Percentiles rank a stretch among this genome's conserved stretches.
phyloP scores from a whole-genome alignment of 37 sponge, comb jelly and placozoan genomes.

The Cladorhizidae sp. region DNA sequence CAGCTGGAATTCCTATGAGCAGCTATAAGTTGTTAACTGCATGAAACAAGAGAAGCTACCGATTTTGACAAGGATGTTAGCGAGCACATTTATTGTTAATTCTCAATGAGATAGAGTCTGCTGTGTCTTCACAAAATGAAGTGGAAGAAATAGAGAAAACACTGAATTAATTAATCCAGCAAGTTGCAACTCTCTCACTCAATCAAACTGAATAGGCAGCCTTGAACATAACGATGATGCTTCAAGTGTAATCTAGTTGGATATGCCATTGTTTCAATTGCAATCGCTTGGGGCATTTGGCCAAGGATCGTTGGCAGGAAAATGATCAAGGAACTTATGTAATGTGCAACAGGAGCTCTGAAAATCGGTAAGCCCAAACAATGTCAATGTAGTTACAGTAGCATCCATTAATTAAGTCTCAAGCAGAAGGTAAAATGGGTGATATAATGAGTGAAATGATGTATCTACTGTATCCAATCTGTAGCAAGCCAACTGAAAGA shows the following conservation, averaged over 20 bases:
- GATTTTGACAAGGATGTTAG: not conserved
- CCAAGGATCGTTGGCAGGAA: not conserved
- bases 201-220: not conserved
- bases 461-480: not conserved
- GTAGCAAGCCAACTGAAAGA: not conserved
- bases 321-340: not conserved
- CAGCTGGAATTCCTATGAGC: not conserved
- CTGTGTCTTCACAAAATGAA: not conserved
- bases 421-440: not conserved
- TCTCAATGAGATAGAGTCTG: not conserved
- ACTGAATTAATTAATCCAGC: not conserved
- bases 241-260: not conserved
- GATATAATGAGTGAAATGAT: not conserved
- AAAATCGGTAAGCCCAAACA: too few relatives aligned
- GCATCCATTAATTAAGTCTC: not conserved
- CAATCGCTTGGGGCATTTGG: not conserved
- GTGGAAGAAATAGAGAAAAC: not conserved
- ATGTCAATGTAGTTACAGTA: not conserved
- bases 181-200: not conserved
- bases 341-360: too few relatives aligned
- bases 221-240: not conserved
- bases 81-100: not conserved
- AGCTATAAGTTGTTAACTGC: not conserved
- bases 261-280: not conserved
- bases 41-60: not conserved